Evolutionary conservation across 92 coral and sea anemone species (phyloP), one percentile per base, ranked within the genome.

Genomic region (Desmophyllum pertusum): DNA sequence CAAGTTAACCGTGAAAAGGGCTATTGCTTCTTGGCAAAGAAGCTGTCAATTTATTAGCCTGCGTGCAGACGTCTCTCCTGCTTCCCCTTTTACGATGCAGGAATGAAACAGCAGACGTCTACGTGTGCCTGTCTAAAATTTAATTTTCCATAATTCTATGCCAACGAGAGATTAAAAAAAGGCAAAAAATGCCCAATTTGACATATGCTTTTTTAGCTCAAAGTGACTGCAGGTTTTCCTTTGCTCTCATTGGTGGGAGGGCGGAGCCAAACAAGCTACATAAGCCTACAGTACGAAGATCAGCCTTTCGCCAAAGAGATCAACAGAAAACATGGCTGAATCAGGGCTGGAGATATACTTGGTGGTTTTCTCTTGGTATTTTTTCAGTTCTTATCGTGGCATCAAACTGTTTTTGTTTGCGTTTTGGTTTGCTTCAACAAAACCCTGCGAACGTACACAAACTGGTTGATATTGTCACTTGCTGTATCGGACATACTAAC

Each of bases 401-500:
- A 7, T 64, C 87, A 39, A 93, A 93, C 80, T 61, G 76, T 39
- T n/a, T 88, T 85, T 62, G 94, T 93, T 17, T 90, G 94, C 68
- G 73, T 37, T 48, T 73, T 93, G 70, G 92, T 93, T 10, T 93
- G 89, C 83, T 29, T 82, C 35, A 88, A 88, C 48, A 90, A 90
- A 67, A 85, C 74, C n/a, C 85, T 93, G 10, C 85, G 91, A 48
- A 90, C 92, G 11, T 88, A 81, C 52, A 93, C 94, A 7, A 93
- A 93, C 37, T 89, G 94, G n/a, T 83, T 90, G 70, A 75, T 90
- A n/a, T 80, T 89, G 36, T 90, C 97, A 30, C 84, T 93, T 43
- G 97, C 97, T 59, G 79, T 90, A 33, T 84, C 94, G 18, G 97
- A 93, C 67, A 81, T 90, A 30, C 73, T 93, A 2, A 92, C 90